Evolutionary conservation across 2,888 invertebrate species (phyloP), one percentile per base, ranked within the genome.

Genomic region (Erebia aethiops): DNA sequence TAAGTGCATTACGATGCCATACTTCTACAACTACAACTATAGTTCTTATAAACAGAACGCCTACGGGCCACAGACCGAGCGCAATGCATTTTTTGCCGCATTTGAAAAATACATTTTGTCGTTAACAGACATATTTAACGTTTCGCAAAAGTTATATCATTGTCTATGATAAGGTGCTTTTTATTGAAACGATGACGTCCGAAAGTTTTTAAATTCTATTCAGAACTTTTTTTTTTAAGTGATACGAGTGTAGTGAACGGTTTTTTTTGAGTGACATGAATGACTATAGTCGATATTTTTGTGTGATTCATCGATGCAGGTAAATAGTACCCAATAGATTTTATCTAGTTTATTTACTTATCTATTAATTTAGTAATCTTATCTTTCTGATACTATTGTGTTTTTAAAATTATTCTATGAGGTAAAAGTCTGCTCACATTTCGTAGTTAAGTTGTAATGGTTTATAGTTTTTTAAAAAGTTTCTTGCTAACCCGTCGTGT

Each of bases 51-150:
- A 81, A 83, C 86, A 84, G 85, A 84, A 85, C 92, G 91, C 91
- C 91, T 91, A 89, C 91, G 85, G 86, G 78, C 84, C 82, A 82
- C 85, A 84, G 82, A 76, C 78, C 76, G 85, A 82, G 86, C 82
- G 89, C 91, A 82, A 87, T 82, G 85, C 88, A 91, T 92, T 93
- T 93, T 93, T 92, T 92, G 87, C 90, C 81, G 86, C 90, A 92
- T 92, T 93, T 93, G 92, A 92, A 93, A 93, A 93, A 92, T 90
- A 88, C 91, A 91, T 90, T 91, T 90, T 91, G 91, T 87, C 86
- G 89, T 89, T 91, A 91, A 89, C 92, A 87, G 87, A 90, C 92
- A 87, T 84, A 86, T 87, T 85, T 86, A 90, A 83, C 84, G 77
- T 14, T 58, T 70, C 35, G 46, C 62, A 74, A 71, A 72, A 66